Percentiles rank a stretch among this genome's conserved stretches.
phyloP scores from a whole-genome alignment of 2,113 vertebrate species.

The Abramis brama region DNA sequence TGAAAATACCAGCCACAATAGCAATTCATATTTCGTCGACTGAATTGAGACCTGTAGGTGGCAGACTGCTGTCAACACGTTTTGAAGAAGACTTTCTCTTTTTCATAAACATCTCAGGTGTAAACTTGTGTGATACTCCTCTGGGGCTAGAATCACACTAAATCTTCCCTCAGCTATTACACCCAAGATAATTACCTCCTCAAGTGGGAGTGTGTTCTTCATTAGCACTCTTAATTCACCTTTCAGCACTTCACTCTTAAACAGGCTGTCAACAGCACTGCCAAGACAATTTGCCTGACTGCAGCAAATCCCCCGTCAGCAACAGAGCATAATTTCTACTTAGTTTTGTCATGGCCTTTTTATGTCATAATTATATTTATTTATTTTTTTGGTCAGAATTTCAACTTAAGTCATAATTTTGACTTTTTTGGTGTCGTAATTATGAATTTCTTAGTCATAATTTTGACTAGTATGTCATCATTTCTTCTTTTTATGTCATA shows the following conservation, averaged over 20 bases:
- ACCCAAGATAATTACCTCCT: slow-evolving; percentile 73
- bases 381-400: too few species aligned
- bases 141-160: slow-evolving; percentile 66
- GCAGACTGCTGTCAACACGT: slow-evolving; percentile 63
- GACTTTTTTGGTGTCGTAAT: too few species aligned
- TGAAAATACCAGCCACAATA: not conserved
- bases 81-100: slow-evolving; percentile 48
- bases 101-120: slow-evolving; percentile 68
- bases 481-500: too few species aligned
- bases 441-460: too few species aligned
- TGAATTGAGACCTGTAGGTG: slow-evolving; percentile 43
- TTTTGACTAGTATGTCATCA: too few species aligned
- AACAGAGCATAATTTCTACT: not conserved
- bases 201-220: slow-evolving; percentile 72
- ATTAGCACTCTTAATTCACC: slow-evolving; percentile 78
- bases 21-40: slow-evolving; percentile 13
- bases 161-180: slow-evolving; percentile 66
- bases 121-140: slow-evolving; percentile 64
- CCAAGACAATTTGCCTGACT: slow-evolving; percentile 60
- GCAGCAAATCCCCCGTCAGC: slow-evolving; percentile 41
- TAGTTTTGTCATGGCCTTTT: too few species aligned
- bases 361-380: too few species aligned
- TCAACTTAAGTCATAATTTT: too few species aligned
- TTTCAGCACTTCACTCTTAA: slow-evolving; percentile 70
- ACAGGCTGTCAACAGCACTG: slow-evolving; percentile 70